Evolutionary conservation across 2,888 invertebrate species (phyloP).

Genomic region (Galerucella pusilla): DNA sequence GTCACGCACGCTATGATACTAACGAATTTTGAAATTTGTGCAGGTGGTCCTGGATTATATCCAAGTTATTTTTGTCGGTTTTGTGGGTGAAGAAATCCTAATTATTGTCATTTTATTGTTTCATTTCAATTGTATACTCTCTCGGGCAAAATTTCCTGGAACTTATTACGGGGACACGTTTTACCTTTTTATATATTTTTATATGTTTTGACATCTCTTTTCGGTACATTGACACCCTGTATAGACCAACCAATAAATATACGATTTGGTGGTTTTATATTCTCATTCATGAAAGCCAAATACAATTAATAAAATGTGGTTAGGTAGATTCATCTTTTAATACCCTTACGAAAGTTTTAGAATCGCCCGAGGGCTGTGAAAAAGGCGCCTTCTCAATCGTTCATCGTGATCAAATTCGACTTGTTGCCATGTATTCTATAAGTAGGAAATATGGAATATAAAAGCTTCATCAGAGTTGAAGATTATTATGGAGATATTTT

Average conservation of each 20-base stretch:
- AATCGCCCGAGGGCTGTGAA: conserved; percentile 26
- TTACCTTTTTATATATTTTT: too few species aligned
- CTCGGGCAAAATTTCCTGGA: too few species aligned
- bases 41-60: conserved; percentile 56
- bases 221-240: too few species aligned
- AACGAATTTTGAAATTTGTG: conserved; percentile 46
- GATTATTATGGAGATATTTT: not conserved
- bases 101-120: conserved; percentile 32
- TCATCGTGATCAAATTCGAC: conserved; percentile 28
- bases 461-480: not conserved
- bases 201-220: too few species aligned
- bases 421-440: conserved; percentile 8
- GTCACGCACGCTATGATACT: conserved; percentile 44
- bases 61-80: conserved; percentile 55
- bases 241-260: too few species aligned
- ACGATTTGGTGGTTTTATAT: too few species aligned
- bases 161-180: too few species aligned
- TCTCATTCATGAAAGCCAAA: conserved; percentile 32
- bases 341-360: conserved; percentile 33
- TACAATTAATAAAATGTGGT: conserved; percentile 25
- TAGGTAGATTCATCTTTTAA: conserved; percentile 19
- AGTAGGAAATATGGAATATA: not conserved
- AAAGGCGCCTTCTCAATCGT: conserved; percentile 49
- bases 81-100: conserved; percentile 21
- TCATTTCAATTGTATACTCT: conserved; percentile 32